Evolutionary conservation across 2,888 invertebrate genomes (phyloP).

Genomic region (Lasioglossum figueresi): DNA sequence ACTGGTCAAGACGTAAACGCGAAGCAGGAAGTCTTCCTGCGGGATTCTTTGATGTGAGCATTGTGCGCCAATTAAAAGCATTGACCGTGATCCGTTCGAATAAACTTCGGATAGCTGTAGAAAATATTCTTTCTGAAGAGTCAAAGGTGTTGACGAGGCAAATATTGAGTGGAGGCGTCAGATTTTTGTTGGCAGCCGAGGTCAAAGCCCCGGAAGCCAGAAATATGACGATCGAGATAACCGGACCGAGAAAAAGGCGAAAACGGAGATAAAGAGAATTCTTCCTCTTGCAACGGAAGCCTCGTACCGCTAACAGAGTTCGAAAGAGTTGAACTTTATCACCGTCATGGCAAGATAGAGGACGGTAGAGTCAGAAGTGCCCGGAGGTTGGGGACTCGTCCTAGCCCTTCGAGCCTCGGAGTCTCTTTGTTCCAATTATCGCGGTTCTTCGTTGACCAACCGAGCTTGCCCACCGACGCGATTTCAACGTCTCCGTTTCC

Average conservation of each 20-base stretch:
- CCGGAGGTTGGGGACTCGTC: conserved; percentile 58
- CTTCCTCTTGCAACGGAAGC: conserved; percentile 69
- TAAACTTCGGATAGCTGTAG: neutral
- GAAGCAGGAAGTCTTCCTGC: neutral
- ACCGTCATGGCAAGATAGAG: conserved; percentile 32
- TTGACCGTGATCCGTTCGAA: neutral
- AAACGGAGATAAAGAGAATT: conserved; percentile 67
- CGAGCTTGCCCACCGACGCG: conserved; percentile 66
- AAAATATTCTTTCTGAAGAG: neutral
- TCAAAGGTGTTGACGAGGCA: neutral
- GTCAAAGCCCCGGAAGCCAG: conserved; percentile 7
- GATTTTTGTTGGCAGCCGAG: neutral
- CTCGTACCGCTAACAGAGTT: conserved; percentile 75
- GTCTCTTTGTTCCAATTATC: conserved; percentile 77
- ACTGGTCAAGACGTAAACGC: neutral
- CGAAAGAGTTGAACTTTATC: conserved; percentile 77
- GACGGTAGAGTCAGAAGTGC: conserved; percentile 38
- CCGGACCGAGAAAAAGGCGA: conserved; percentile 31
- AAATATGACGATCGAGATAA: conserved; percentile 30
- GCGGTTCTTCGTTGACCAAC: conserved; percentile 65
- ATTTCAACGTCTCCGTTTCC: conserved; percentile 72
- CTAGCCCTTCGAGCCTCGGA: conserved; percentile 60
- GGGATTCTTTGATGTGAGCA: neutral
- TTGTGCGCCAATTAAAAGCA: neutral
- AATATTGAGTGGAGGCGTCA: neutral